Evolutionary conservation across 2,797 vertebrate genomes (phyloP).

Genomic region (Numenius phaeopus): DNA sequence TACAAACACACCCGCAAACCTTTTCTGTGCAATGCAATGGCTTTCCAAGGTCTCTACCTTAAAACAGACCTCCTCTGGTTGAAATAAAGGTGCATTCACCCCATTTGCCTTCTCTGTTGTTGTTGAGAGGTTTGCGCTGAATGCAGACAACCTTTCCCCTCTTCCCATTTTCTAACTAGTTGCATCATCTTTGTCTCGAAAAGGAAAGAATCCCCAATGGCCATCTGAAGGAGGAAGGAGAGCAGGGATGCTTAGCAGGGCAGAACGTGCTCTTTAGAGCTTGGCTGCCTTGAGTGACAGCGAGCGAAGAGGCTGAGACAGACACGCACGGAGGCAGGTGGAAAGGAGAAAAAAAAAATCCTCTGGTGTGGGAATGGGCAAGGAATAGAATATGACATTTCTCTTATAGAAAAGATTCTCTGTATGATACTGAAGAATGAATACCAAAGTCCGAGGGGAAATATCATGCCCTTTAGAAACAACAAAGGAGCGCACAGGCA

Average conservation of each 20-base stretch:
- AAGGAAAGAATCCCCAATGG: conserved; percentile 35
- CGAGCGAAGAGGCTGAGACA: not conserved
- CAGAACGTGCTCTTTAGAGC: conserved; percentile 60
- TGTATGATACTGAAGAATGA: conserved; percentile 36
- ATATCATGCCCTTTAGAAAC: conserved; percentile 70
- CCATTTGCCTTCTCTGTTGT: not conserved
- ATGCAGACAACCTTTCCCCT: not conserved
- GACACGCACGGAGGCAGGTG: conserved; percentile 24
- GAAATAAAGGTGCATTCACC: not conserved
- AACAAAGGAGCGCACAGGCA: conserved; percentile 42
- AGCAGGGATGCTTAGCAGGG: conserved; percentile 60
- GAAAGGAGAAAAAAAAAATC: not conserved
- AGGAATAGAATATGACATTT: conserved; percentile 61
- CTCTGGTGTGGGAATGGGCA: conserved; percentile 38
- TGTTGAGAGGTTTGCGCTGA: not conserved
- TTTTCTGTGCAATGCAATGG: not conserved
- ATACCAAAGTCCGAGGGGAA: conserved; percentile 57
- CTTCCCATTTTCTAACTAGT: not conserved
- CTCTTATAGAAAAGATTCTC: conserved; percentile 51
- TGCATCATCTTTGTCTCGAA: conserved; percentile 38
- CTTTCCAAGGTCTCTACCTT: not conserved
- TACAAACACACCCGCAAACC: fast-evolving
- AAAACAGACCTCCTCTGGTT: not conserved
- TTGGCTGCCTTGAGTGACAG: conserved; percentile 65
- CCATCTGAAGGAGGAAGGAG: conserved; percentile 14